Conservation (phyloP, 2,888 invertebrate species). For the Zhengitettix transpicula region DNA sequence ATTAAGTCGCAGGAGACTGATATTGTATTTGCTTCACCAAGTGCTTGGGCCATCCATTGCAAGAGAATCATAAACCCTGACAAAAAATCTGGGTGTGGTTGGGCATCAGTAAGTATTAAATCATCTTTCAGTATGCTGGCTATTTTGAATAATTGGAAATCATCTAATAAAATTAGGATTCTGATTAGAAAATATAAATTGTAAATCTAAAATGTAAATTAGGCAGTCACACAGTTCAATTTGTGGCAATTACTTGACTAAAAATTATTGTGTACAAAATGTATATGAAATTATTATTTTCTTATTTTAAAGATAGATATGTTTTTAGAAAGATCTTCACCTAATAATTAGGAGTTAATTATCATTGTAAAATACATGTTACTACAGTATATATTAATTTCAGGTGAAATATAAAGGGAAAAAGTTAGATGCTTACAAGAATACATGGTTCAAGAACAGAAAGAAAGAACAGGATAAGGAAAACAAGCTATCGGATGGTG, state of each 20-base stretch:
- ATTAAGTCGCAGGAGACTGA: slow-evolving; percentile 79
- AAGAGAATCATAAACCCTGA: slow-evolving; percentile 81
- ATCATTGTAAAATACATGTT: no score
- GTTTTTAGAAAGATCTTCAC: no score
- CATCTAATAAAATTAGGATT: no score
- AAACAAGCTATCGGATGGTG: slow-evolving; percentile 15
- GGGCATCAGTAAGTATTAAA: slow-evolving; percentile 63
- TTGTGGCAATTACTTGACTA: no score
- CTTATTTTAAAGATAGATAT: no score
- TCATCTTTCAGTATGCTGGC: neutral
- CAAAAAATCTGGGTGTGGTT: slow-evolving; percentile 83
- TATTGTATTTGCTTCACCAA: slow-evolving; percentile 74
- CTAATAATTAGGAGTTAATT: no score
- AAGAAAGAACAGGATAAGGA: slow-evolving; percentile 24
- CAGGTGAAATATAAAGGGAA: slow-evolving; percentile 55
- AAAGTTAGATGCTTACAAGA: slow-evolving; percentile 77
- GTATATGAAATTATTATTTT: no score
- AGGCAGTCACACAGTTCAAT: no score
- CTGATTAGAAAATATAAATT: no score
- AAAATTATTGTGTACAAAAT: no score
- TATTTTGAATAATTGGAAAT: no score
- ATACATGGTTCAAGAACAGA: slow-evolving; percentile 58
- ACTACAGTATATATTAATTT: slow-evolving; percentile 1
- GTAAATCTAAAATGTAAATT: no score
- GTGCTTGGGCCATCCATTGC: slow-evolving; percentile 86